Conservation (phyloP, 1,140 invertebrate genomes). For the Andrena cerasifolii region DNA sequence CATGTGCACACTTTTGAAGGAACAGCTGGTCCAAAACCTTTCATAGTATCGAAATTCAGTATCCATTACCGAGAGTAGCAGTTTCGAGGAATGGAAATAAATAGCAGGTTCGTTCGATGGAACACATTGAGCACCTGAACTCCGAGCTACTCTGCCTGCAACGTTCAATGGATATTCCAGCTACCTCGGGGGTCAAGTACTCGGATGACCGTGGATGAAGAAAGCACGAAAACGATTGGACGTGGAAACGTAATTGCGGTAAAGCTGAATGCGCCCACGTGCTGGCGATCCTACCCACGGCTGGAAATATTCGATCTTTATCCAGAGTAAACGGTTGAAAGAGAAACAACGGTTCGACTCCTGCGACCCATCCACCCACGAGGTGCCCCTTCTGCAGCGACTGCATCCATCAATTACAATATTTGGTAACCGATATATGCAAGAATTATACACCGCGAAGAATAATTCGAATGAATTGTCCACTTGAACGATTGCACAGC, state of each 20-base stretch:
- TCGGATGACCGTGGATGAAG: constrained; percentile 16
- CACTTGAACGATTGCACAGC: not conserved
- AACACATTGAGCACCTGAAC: not conserved
- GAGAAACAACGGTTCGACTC: constrained; percentile 18
- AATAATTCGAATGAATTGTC: not conserved
- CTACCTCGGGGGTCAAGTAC: not conserved
- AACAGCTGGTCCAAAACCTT: too few species aligned
- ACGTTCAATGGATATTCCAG: not conserved
- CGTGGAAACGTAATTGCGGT: constrained; percentile 43
- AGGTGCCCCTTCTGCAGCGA: not conserved
- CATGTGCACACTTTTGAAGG: too few species aligned
- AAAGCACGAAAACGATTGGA: constrained; percentile 23
- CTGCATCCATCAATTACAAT: constrained; percentile 1
- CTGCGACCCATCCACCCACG: constrained; percentile 3
- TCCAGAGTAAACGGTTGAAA: not conserved
- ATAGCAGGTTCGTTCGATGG: too few species aligned
- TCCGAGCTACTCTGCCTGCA: not conserved
- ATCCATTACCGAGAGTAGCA: too few species aligned
- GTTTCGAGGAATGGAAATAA: too few species aligned
- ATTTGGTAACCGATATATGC: not conserved
- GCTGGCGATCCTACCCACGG: constrained; percentile 31
- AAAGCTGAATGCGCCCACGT: constrained; percentile 36
- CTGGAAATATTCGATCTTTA: constrained; percentile 26
- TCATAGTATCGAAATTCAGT: too few species aligned
- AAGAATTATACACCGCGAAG: not conserved